These are phyloP conservation scores for Pandemis cinnamomeana DNA, from an alignment of 2,888 invertebrate genomes.

Conservation along the genomic window DNA sequence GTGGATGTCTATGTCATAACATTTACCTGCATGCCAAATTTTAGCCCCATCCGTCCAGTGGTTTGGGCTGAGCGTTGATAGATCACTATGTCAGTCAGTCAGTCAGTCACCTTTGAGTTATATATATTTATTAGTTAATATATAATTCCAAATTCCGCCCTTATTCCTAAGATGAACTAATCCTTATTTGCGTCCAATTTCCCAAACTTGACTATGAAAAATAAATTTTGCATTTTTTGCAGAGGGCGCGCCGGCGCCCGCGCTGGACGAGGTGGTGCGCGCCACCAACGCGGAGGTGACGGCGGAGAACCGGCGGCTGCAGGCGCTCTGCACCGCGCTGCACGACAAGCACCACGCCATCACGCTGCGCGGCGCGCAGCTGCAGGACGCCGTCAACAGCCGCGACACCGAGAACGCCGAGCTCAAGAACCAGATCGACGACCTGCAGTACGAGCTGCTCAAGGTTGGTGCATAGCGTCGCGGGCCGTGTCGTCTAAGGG, in stretches of 20 bases:
- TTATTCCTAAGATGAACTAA: too few species aligned
- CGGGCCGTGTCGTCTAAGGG: too few species aligned
- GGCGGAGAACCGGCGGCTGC: slow-evolving; percentile 95
- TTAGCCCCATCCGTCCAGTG: too few species aligned
- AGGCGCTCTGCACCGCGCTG: slow-evolving; percentile 94
- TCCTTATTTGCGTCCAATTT: too few species aligned
- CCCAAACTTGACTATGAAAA: too few species aligned
- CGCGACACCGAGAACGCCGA: slow-evolving; percentile 98
- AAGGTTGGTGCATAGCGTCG: slow-evolving; percentile 79
- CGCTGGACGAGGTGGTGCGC: slow-evolving; percentile 92
- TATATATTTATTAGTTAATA: too few species aligned
- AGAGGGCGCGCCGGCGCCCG: slow-evolving; percentile 86
- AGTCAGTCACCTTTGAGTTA: too few species aligned
- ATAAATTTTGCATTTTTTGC: neutral
- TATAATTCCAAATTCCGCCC: too few species aligned
- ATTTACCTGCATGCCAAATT: too few species aligned
- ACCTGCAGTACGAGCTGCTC: slow-evolving; percentile 95
- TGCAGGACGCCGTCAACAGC: slow-evolving; percentile 94
- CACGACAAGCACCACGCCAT: slow-evolving; percentile 97
- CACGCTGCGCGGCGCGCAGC: slow-evolving; percentile 94
- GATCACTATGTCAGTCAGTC: too few species aligned
- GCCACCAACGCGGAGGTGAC: slow-evolving; percentile 95
- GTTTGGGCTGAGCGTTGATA: too few species aligned
- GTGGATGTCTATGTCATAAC: too few species aligned
- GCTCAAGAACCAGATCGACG: slow-evolving; percentile 97